Percentiles rank a stretch among this genome's conserved stretches.
phyloP scores from a whole-genome alignment of 2,888 invertebrate species.

The Chrysodeixis includens region DNA sequence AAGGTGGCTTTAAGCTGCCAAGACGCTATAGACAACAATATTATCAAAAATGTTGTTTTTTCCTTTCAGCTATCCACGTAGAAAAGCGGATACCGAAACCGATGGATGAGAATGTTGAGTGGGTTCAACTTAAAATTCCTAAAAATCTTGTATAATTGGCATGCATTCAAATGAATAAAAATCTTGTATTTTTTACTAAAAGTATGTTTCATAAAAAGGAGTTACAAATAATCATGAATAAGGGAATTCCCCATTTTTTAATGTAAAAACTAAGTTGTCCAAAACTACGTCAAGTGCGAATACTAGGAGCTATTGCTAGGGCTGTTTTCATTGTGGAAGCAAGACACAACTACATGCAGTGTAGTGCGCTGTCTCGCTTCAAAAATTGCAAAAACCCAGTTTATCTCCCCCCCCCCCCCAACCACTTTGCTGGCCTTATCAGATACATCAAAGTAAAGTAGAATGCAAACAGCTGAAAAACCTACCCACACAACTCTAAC shows the following conservation, averaged over 20 bases:
- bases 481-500: background rate
- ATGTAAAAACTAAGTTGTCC: too few relatives aligned
- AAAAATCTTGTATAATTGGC: constrained; percentile 31
- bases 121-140: constrained; percentile 79
- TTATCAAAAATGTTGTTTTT: background rate
- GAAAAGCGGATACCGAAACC: constrained; percentile 59
- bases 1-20: too few relatives aligned
- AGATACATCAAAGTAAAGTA: too few relatives aligned
- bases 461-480: background rate
- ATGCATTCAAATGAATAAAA: background rate
- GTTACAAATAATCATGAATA: background rate
- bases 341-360: too few relatives aligned
- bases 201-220: background rate
- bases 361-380: too few relatives aligned
- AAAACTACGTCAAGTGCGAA: too few relatives aligned
- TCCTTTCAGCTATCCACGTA: constrained; percentile 69
- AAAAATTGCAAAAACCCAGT: too few relatives aligned
- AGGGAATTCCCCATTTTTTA: background rate
- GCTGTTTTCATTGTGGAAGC: too few relatives aligned
- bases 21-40: too few relatives aligned
- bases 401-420: too few relatives aligned
- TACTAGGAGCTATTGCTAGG: too few relatives aligned
- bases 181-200: constrained; percentile 15
- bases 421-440: too few relatives aligned
- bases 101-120: constrained; percentile 68